A percentile compares a stretch with the other conserved stretches of the same genome.
Evolutionary conservation across 2,113 vertebrate species (phyloP).

Genomic region (Irena cyanogastra): DNA sequence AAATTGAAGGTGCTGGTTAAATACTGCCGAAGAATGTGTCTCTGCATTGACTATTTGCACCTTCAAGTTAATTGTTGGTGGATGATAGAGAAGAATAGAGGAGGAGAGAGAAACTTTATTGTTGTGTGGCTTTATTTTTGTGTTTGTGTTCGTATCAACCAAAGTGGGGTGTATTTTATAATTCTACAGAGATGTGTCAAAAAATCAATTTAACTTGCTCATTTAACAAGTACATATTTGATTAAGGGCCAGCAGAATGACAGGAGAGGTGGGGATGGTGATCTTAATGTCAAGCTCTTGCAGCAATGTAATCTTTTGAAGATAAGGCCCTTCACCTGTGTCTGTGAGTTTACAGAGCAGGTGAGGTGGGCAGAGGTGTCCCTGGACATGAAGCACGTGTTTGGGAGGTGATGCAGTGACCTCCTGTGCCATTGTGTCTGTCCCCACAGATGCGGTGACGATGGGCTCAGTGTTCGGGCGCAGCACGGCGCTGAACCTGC

Average conservation of each 20-base stretch:
- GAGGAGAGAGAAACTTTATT: background rate
- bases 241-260: background rate
- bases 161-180: background rate
- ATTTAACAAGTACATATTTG: background rate
- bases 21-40: background rate
- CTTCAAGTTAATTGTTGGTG: background rate
- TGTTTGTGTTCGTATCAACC: background rate
- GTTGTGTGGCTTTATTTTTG: background rate
- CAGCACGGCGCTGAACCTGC: slow-evolving; percentile 92
- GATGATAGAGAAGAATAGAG: background rate
- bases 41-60: background rate
- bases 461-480: slow-evolving; percentile 98
- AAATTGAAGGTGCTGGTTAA: background rate
- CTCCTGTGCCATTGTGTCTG: rapidly evolving
- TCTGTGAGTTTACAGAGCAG: background rate
- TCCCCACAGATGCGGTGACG: slow-evolving; percentile 86
- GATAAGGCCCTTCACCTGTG: background rate
- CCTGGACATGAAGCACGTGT: background rate
- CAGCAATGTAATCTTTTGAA: background rate
- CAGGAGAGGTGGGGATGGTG: background rate
- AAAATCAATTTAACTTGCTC: background rate
- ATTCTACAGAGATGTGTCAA: background rate
- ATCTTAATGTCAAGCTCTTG: background rate
- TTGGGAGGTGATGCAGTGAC: background rate
- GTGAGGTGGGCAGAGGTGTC: background rate